phyloP scores from a whole-genome alignment of 2,888 invertebrate genomes.

The Cryptocephalus primarius region DNA sequence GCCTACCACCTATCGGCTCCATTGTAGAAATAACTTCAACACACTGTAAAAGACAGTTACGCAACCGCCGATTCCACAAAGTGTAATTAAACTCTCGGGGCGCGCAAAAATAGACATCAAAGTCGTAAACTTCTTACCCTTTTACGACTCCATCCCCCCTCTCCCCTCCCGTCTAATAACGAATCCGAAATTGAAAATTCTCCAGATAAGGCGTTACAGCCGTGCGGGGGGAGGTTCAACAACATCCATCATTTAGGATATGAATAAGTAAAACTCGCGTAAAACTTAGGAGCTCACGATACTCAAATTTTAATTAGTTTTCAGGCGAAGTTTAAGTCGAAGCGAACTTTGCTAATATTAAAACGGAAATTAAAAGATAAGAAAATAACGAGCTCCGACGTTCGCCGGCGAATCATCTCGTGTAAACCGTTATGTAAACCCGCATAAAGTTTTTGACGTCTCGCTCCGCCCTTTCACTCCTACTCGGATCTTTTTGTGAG shows the following conservation, averaged over 20 bases:
- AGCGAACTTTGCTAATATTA: constrained; percentile 27
- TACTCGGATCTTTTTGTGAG: too few species aligned
- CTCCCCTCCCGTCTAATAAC: too few species aligned
- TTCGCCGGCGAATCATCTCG: constrained; percentile 6
- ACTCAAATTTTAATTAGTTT: constrained; percentile 40
- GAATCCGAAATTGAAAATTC: too few species aligned
- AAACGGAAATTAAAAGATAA: constrained; percentile 41
- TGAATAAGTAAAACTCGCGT: constrained; percentile 37
- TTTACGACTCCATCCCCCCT: too few species aligned
- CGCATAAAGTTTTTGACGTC: constrained; percentile 7
- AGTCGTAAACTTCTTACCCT: too few species aligned
- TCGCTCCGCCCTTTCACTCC: not conserved
- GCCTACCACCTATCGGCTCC: too few species aligned
- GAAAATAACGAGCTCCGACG: constrained; percentile 24
- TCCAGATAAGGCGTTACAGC: not conserved
- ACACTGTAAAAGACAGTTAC: too few species aligned
- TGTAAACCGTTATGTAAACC: constrained; percentile 3
- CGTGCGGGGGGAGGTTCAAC: not conserved
- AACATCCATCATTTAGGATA: constrained; percentile 33
- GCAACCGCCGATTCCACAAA: too few species aligned
- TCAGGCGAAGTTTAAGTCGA: constrained; percentile 23
- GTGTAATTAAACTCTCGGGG: too few species aligned
- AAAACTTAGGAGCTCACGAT: constrained; percentile 32
- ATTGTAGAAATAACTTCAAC: too few species aligned
- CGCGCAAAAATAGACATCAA: too few species aligned